phyloP scores from a whole-genome alignment of 2,888 invertebrate species.

The Leptinotarsa rubiginosa region DNA sequence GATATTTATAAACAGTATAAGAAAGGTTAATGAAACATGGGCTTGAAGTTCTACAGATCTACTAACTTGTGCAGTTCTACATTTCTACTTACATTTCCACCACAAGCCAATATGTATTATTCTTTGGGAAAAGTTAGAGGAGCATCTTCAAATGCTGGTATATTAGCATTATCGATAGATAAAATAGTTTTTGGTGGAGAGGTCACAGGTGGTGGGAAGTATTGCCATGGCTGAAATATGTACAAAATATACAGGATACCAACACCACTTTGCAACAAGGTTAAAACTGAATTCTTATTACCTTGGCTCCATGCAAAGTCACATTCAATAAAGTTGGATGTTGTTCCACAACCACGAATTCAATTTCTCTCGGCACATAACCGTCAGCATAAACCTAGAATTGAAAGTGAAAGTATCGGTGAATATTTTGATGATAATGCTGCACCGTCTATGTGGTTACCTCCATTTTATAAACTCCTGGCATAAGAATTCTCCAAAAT shows the following conservation, averaged over 20 bases:
- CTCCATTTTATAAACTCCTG: slow-evolving; percentile 87
- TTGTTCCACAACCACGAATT: slow-evolving; percentile 87
- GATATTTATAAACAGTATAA: too few relatives aligned
- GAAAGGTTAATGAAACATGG: neutral
- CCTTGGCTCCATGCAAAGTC: slow-evolving; percentile 83
- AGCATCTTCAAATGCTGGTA: slow-evolving; percentile 51
- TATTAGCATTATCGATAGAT: slow-evolving; percentile 48
- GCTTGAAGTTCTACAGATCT: neutral
- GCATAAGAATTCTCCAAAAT: slow-evolving; percentile 91
- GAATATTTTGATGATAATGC: neutral
- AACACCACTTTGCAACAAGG: slow-evolving; percentile 22
- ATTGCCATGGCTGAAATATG: slow-evolving; percentile 63
- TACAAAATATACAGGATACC: slow-evolving; percentile 49
- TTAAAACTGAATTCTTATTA: slow-evolving; percentile 64
- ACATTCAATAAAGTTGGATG: slow-evolving; percentile 88
- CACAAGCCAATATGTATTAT: slow-evolving; percentile 17
- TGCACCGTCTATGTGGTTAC: slow-evolving; percentile 66
- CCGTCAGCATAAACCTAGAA: slow-evolving; percentile 85
- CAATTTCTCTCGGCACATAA: slow-evolving; percentile 84
- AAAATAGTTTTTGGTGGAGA: slow-evolving; percentile 63
- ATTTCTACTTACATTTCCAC: slow-evolving; percentile 14
- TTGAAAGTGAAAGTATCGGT: slow-evolving; percentile 15
- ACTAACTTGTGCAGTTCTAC: neutral
- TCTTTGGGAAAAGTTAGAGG: slow-evolving; percentile 59
- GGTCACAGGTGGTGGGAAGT: slow-evolving; percentile 62